Base-by-base conservation (phyloP, 2,797 vertebrate genomes). In the Rhynchotus rufescens region DNA sequence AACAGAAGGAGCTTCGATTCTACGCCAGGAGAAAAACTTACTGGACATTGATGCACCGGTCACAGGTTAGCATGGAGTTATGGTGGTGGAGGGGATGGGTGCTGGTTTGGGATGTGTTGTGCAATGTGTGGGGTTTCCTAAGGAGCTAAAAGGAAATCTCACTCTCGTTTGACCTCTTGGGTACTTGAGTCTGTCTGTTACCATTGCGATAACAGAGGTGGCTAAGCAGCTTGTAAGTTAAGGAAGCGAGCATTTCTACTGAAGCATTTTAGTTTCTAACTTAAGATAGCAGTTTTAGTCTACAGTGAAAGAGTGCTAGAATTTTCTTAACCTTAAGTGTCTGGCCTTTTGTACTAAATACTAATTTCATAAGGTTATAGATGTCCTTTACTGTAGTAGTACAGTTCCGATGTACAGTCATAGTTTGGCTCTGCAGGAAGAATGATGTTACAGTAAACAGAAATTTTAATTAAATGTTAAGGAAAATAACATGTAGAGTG, bases 41-140 rank as follows among this genome's bases (percentile, higher is more conserved):
- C 97, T 99, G 97, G 99, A 99, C 97, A 99, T 99, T 23, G 99
- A 99, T 92, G 99, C 99, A 14, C 99, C 99, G 4, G 99, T 99
- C 94, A 99, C 99, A 98, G 99, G 99, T 99, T 72, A 95, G 98
- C 93, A n/a, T 22, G 42, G 59, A 73, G 49, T 60, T 69, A 10
- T 0, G 34, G 10, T 60, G 59, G 12, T 86, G 36, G 40, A 76
- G 44, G 20, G n/a, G 17, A 10, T 61, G 40, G 8, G 45, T 88
- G 44, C 36, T 84, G 49, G 6, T 80, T 23, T 79, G 68, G 69
- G 61, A 59, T 11, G 0, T 25, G 30, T 26, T 26, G 54, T 36
- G 16, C 51, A 45, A 56, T 72, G 14, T 52, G 4, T 30, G 30
- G 45, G 51, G 12, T 45, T 80, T 90, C 86, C 66, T 52, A 26